A percentile compares a stretch with the other conserved stretches of the same genome.
These are phyloP conservation scores for Amiota minor DNA, from an alignment of 2,888 invertebrate species.

Conservation along the genomic window DNA sequence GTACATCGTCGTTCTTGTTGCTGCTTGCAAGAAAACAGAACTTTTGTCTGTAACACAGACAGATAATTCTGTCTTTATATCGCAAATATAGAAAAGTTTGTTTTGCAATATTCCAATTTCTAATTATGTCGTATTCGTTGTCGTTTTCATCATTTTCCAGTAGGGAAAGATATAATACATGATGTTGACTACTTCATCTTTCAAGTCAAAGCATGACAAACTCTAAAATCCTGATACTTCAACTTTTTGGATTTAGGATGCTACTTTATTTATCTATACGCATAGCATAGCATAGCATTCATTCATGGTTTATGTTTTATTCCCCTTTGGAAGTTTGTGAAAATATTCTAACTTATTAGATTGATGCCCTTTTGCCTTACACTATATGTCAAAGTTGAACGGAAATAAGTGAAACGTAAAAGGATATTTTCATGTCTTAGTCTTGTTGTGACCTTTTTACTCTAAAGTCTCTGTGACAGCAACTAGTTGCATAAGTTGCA, in stretches of 20 bases:
- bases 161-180: background rate
- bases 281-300: background rate
- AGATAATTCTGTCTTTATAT: background rate
- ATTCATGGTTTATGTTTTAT: background rate
- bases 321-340: background rate
- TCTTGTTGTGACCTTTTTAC: background rate
- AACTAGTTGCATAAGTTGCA: conserved; percentile 10
- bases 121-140: conserved; percentile 51
- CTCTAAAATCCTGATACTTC: background rate
- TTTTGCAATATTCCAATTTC: conserved; percentile 56
- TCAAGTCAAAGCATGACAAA: background rate
- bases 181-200: background rate
- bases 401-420: too few species aligned
- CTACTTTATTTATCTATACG: background rate
- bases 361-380: too few species aligned
- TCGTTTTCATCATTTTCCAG: background rate
- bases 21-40: conserved; percentile 13
- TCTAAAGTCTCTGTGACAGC: background rate
- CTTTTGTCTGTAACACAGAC: background rate
- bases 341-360: background rate
- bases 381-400: background rate
- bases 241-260: conserved; percentile 16
- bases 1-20: conserved; percentile 12
- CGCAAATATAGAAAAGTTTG: conserved; percentile 41
- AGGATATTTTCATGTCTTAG: background rate